Base-by-base conservation (phyloP, 2,888 invertebrate species). In the Hydroisotoma schaefferi region DNA sequence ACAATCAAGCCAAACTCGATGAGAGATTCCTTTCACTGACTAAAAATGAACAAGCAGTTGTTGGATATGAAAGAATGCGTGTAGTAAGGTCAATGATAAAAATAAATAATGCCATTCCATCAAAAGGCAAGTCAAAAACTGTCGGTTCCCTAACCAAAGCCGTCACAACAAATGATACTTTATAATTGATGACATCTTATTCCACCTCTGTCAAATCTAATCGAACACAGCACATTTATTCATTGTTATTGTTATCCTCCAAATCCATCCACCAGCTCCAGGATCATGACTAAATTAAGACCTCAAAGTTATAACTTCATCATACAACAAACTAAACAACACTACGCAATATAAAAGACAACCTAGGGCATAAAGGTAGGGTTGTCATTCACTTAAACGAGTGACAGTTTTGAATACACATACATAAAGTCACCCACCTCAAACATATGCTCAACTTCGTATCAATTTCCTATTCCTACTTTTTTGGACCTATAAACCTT, bases 161-260 rank as follows among this genome's bases (percentile, higher is more conserved):
- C 40, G 40, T 40, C 40, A 40, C 40, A 40, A 40, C 40, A 40
- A 40, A 40, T 40, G 20, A 40, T 15, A 15, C n/a, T 40, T 40
- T 40, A 40, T 40, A 40, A 40, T 40, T 40, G 40, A 40, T 40
- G 40, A 40, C 40, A 40, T 40, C 40, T 40, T 15, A 40, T 40
- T 40, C 40, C 40, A 40, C 8, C 40, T 18, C n/a, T 18, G 15
- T 40, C 15, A 8, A 15, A 40, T 40, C 20, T n/a, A n/a, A 15
- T 40, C 40, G 8, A 15, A 40, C 20, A 40, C 40, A 15, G 15
- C 40, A 5, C 40, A 40, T 10, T 15, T 33, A 6, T 33, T 33
- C 33, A 33, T 33, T n/a, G n/a, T n/a, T n/a, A n/a, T n/a, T n/a
- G n/a, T n/a, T n/a, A n/a, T n/a, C n/a, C n/a, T n/a, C n/a, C n/a